Evolutionary conservation across 2,797 vertebrate genomes (phyloP).

Genomic region (Coendou prehensilis): DNA sequence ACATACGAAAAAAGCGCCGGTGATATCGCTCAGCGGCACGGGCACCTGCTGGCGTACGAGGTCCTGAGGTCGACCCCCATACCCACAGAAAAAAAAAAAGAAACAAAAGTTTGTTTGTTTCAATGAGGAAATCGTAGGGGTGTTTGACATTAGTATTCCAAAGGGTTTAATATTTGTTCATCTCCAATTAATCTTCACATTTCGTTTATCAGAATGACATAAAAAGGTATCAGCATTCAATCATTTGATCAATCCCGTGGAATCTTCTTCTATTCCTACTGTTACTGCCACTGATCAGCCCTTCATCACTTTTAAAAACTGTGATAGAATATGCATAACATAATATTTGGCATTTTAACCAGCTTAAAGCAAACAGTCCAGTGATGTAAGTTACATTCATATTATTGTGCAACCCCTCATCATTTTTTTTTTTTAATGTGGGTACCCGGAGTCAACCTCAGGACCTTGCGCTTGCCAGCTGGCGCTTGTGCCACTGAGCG

Average conservation of each 20-base stretch:
- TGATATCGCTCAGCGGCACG: too few species aligned
- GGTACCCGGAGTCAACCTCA: too few species aligned
- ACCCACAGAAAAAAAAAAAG: too few species aligned
- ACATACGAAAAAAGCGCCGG: too few species aligned
- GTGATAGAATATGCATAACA: background rate
- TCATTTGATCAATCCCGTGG: background rate
- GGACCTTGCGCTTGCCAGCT: too few species aligned
- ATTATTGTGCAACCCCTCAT: background rate
- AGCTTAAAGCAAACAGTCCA: background rate
- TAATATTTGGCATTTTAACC: slow-evolving; percentile 15
- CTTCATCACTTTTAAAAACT: background rate
- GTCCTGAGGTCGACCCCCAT: too few species aligned
- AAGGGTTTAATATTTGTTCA: slow-evolving; percentile 17
- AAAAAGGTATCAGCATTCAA: background rate
- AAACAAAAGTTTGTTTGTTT: slow-evolving; percentile 3
- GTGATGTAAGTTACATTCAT: background rate
- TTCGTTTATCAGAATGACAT: background rate
- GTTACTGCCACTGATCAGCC: background rate
- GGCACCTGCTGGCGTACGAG: too few species aligned
- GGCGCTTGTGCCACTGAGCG: too few species aligned
- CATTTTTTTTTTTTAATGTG: too few species aligned
- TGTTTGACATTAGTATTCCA: background rate
- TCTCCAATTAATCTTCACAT: background rate
- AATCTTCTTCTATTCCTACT: slow-evolving; percentile 29
- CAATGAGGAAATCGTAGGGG: background rate